phyloP scores from a whole-genome alignment of 2,113 vertebrate genomes.

The Corythornis madagascariensis region DNA sequence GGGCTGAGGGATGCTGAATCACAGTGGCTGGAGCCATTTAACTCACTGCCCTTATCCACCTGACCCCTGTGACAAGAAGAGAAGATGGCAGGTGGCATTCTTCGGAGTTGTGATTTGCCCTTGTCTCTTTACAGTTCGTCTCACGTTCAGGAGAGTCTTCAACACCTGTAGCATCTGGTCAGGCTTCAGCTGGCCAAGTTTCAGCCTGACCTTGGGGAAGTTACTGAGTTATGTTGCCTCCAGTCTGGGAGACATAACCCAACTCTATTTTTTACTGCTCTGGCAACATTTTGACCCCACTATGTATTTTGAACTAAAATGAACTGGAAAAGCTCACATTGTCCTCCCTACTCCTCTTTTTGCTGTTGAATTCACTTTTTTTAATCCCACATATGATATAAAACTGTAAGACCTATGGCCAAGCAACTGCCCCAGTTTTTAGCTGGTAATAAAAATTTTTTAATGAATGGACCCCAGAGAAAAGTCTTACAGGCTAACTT shows the following conservation, averaged over 20 bases:
- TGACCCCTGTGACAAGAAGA: not conserved
- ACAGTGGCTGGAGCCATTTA: not conserved
- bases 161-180: not conserved
- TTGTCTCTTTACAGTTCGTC: not conserved
- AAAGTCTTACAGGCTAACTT: not conserved
- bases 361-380: constrained; percentile 35
- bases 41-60: accelerated
- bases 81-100: not conserved
- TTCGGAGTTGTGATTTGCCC: not conserved
- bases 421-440: constrained; percentile 35
- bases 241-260: not conserved
- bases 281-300: not conserved
- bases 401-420: not conserved
- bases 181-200: not conserved
- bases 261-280: not conserved
- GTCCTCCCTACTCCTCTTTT: not conserved
- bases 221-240: not conserved
- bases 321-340: not conserved
- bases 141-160: not conserved
- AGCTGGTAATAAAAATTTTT: constrained; percentile 42
- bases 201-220: not conserved
- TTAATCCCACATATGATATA: constrained; percentile 26
- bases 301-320: constrained; percentile 23
- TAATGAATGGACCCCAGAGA: not conserved
- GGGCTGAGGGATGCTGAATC: not conserved